Conservation (phyloP, 2,113 vertebrate species). For the Propithecus coquereli region DNA sequence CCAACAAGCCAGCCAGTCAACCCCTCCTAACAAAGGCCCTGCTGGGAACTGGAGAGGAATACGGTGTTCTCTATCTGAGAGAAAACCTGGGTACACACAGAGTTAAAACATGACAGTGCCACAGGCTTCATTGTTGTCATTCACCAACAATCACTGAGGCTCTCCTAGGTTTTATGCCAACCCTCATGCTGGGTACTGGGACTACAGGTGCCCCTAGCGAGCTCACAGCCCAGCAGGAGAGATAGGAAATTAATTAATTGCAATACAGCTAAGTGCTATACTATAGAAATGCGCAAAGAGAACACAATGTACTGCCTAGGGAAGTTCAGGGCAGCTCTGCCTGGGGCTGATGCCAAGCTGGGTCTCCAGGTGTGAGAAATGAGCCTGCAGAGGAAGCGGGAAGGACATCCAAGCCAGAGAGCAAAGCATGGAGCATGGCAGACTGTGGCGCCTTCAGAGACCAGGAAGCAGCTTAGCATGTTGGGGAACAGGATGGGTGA, state of each 20-base stretch:
- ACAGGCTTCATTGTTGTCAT: neutral
- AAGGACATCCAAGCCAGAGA: neutral
- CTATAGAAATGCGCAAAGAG: neutral
- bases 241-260: slow-evolving; percentile 15
- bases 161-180: slow-evolving; percentile 23
- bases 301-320: neutral
- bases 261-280: neutral
- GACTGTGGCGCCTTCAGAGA: neutral
- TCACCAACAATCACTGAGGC: neutral
- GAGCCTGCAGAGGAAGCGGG: neutral
- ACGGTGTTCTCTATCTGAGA: neutral
- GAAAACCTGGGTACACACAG: neutral
- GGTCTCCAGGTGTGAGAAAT: neutral
- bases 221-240: neutral
- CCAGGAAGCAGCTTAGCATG: neutral
- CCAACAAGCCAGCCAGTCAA: neutral
- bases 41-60: neutral
- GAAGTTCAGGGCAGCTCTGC: neutral
- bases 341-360: neutral
- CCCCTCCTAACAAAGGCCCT: neutral
- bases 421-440: neutral
- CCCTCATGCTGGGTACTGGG: neutral
- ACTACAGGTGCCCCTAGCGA: neutral
- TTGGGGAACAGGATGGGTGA: neutral
- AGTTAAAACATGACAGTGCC: neutral